phyloP scores from a whole-genome alignment of 2,113 vertebrate species.

The Terrapene triunguis region DNA sequence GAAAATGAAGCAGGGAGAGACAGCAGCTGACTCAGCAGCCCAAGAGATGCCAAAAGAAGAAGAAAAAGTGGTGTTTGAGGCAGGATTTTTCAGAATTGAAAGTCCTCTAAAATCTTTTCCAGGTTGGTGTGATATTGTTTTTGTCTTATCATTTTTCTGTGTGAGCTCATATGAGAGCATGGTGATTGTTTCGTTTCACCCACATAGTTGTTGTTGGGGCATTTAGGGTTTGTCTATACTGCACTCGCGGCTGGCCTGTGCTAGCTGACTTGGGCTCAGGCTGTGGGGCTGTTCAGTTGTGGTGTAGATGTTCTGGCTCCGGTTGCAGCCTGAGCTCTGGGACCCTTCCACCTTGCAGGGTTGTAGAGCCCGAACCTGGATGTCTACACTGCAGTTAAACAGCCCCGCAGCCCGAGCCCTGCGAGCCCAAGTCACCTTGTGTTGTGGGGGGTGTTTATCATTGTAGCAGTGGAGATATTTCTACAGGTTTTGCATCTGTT shows the following conservation, averaged over 20 bases:
- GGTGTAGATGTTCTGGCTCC: background rate
- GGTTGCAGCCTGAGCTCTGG: background rate
- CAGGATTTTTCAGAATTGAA: constrained; percentile 91
- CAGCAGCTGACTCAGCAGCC: background rate
- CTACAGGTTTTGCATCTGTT: background rate
- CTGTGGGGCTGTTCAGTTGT: background rate
- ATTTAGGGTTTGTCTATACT: background rate
- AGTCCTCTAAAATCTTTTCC: constrained; percentile 86
- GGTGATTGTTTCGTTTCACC: background rate
- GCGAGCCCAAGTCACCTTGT: background rate
- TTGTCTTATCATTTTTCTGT: background rate
- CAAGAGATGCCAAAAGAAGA: constrained; percentile 22
- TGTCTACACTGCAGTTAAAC: background rate
- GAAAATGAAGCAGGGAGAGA: constrained; percentile 46
- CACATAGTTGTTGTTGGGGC: background rate
- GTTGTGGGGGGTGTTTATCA: background rate
- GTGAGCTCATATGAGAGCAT: background rate
- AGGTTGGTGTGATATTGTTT: constrained; percentile 76
- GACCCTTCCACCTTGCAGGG: background rate
- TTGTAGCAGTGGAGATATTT: no score
- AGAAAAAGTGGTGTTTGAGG: constrained; percentile 87
- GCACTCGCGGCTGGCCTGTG: background rate
- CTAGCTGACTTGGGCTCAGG: no score
- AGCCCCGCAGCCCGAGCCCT: background rate
- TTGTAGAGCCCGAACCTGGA: background rate